Percentiles rank a stretch among this genome's conserved stretches.
These are phyloP conservation scores for Bubalus kerabau DNA, from an alignment of 2,113 vertebrate species.

Conservation along the genomic window DNA sequence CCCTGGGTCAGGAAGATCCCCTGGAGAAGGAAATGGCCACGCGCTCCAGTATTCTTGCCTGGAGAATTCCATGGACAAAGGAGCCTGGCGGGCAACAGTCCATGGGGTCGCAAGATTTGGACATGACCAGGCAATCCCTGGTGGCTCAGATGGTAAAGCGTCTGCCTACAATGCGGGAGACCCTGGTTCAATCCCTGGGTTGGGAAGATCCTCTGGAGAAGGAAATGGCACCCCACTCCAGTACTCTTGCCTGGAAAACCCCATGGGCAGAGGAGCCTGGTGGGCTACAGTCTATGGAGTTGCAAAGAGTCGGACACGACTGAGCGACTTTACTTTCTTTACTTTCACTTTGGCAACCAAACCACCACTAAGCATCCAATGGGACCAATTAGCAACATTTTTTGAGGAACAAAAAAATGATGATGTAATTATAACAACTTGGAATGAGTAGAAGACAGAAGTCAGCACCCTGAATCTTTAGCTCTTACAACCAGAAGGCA, in stretches of 20 bases:
- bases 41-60: background rate
- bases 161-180: too few relatives aligned
- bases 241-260: too few relatives aligned
- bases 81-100: fast-evolving
- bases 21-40: background rate
- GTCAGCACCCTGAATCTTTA: background rate
- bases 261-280: too few relatives aligned
- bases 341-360: background rate
- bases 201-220: too few relatives aligned
- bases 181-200: too few relatives aligned
- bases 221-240: too few relatives aligned
- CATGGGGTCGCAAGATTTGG: fast-evolving
- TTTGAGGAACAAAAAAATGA: background rate
- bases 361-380: background rate
- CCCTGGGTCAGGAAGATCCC: background rate
- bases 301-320: too few relatives aligned
- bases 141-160: too few relatives aligned
- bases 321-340: too few relatives aligned
- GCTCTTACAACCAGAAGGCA: background rate
- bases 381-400: background rate
- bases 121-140: background rate
- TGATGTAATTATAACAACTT: background rate
- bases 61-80: background rate
- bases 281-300: too few relatives aligned
- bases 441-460: background rate